A percentile compares a stretch with the other conserved stretches of the same genome.
Evolutionary conservation across 2,888 invertebrate genomes (phyloP).

Genomic region (Gibbula magus): DNA sequence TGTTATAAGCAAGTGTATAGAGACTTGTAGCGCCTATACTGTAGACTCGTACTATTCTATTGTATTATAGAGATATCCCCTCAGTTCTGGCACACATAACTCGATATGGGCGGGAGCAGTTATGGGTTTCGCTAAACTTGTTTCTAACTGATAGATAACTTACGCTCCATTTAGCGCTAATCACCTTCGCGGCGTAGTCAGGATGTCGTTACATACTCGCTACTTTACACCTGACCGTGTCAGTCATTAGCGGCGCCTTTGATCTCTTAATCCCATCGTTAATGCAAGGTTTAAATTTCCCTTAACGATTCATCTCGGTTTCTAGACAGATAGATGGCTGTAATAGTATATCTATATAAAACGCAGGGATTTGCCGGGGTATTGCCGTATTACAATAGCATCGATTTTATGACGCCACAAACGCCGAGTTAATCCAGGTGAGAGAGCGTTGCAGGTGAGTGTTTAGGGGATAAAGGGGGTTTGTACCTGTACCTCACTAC

Average conservation of each 20-base stretch:
- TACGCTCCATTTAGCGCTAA: not conserved
- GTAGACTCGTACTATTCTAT: no score
- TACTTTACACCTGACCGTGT: not conserved
- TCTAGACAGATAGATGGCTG: not conserved
- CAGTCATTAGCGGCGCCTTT: slow-evolving; percentile 5
- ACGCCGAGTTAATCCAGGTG: not conserved
- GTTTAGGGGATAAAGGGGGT: no score
- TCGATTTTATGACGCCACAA: not conserved
- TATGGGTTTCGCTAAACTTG: not conserved
- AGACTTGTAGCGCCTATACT: no score
- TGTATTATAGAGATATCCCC: no score
- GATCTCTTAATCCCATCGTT: not conserved
- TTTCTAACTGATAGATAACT: not conserved
- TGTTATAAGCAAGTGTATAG: no score
- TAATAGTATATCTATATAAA: not conserved
- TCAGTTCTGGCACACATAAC: no score
- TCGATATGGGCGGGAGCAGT: no score
- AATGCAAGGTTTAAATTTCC: not conserved
- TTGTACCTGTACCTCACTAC: no score
- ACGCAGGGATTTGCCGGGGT: not conserved
- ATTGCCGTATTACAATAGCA: not conserved
- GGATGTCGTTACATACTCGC: not conserved
- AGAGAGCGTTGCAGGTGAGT: not conserved
- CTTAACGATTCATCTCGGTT: not conserved
- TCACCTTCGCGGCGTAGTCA: not conserved